Evolutionary conservation across 2,797 vertebrate genomes (phyloP).

Genomic region (Balearica regulorum): DNA sequence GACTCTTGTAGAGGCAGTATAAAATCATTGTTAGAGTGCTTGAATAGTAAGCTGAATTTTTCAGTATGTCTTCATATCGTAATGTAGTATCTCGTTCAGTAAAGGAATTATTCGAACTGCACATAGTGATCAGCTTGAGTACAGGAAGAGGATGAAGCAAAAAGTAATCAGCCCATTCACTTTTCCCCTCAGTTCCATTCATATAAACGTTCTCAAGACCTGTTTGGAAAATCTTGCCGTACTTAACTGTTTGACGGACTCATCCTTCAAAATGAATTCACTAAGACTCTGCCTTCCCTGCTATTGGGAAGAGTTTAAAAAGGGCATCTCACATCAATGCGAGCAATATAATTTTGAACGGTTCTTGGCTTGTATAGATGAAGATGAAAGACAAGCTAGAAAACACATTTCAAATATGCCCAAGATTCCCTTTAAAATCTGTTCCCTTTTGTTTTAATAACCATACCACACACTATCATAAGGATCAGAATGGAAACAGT

Average conservation of each 20-base stretch:
- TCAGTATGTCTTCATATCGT: background rate
- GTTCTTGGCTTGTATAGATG: background rate
- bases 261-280: background rate
- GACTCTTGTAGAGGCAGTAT: background rate
- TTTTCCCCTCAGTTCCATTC: background rate
- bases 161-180: background rate
- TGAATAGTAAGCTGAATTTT: background rate
- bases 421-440: background rate
- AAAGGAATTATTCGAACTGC: background rate
- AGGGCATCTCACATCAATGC: background rate
- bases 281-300: background rate
- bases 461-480: background rate
- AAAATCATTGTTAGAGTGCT: background rate
- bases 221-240: background rate
- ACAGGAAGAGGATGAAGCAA: background rate
- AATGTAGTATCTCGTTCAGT: background rate
- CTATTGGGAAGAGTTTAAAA: background rate
- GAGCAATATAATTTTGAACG: background rate
- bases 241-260: background rate
- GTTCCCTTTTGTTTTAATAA: background rate
- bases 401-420: background rate
- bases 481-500: background rate
- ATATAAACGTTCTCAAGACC: background rate
- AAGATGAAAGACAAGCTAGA: background rate
- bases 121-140: background rate